phyloP scores from a whole-genome alignment of 1,140 invertebrate genomes.

The Drosophila rufa region DNA sequence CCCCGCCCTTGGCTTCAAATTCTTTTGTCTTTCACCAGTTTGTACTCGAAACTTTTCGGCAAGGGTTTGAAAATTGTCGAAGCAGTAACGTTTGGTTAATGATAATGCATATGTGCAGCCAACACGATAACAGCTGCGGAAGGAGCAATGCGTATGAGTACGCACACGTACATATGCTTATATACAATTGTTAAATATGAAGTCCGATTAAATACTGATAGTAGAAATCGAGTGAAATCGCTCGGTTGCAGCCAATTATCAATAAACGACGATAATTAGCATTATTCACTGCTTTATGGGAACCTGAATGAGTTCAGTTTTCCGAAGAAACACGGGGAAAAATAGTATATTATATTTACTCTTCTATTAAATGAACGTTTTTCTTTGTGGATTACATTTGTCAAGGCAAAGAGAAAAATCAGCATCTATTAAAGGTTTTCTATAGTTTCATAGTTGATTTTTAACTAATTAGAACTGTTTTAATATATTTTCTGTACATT shows the following conservation, averaged over 20 bases:
- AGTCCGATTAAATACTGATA: constrained; percentile 26
- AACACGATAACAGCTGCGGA: constrained; percentile 16
- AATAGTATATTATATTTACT: not conserved
- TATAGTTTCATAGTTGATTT: not conserved
- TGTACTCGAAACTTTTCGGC: constrained; percentile 5
- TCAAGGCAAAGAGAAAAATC: too few species aligned
- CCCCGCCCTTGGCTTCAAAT: constrained; percentile 21
- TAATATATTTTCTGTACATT: too few species aligned
- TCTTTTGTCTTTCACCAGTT: constrained; percentile 5
- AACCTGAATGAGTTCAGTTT: constrained; percentile 22
- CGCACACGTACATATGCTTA: not conserved
- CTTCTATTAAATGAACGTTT: not conserved
- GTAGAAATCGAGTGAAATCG: constrained; percentile 45
- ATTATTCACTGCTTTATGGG: constrained; percentile 19
- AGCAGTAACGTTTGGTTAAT: not conserved
- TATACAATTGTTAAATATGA: not conserved
- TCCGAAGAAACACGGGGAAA: not conserved
- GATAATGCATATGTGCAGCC: constrained; percentile 7
- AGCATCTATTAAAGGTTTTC: not conserved
- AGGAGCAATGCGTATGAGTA: too few species aligned
- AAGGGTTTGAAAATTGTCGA: constrained; percentile 2
- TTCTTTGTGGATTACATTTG: too few species aligned
- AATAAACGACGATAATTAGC: constrained; percentile 37
- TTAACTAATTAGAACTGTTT: too few species aligned
- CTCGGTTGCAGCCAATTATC: constrained; percentile 29